phyloP scores from a whole-genome alignment of 2,113 vertebrate species.

The Mesembrinibis cayennensis region DNA sequence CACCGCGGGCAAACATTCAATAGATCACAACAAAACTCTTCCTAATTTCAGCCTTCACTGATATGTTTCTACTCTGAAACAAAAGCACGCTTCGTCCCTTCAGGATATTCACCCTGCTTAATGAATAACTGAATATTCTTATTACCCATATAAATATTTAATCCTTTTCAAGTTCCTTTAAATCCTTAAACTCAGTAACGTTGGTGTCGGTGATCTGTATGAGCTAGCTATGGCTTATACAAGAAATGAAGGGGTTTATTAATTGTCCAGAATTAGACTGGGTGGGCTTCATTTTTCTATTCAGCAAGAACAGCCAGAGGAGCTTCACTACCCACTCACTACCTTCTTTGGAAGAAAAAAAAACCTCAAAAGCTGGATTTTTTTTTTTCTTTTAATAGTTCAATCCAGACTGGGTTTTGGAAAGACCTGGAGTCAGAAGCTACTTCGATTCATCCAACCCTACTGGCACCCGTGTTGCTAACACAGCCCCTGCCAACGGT shows the following conservation, averaged over 20 bases:
- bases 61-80: background rate
- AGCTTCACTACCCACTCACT: background rate
- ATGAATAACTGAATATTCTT: background rate
- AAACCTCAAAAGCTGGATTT: too few species aligned
- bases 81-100: background rate
- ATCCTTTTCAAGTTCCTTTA: background rate
- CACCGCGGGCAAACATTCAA: background rate
- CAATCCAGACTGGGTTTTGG: background rate
- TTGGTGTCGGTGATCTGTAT: accelerated
- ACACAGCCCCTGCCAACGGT: too few species aligned
- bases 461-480: too few species aligned
- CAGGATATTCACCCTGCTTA: background rate
- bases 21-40: background rate
- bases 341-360: background rate
- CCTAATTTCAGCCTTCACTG: background rate
- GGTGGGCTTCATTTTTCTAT: background rate
- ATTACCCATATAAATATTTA: background rate
- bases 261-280: background rate
- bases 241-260: background rate
- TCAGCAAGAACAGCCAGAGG: background rate
- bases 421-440: background rate
- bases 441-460: accelerated
- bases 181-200: background rate
- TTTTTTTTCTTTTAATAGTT: background rate
- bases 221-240: background rate